Evolutionary conservation across 30 jellyfish, hydroid and myxozoan genomes (phyloP).

Genomic region (Turritopsis dohrnii): DNA sequence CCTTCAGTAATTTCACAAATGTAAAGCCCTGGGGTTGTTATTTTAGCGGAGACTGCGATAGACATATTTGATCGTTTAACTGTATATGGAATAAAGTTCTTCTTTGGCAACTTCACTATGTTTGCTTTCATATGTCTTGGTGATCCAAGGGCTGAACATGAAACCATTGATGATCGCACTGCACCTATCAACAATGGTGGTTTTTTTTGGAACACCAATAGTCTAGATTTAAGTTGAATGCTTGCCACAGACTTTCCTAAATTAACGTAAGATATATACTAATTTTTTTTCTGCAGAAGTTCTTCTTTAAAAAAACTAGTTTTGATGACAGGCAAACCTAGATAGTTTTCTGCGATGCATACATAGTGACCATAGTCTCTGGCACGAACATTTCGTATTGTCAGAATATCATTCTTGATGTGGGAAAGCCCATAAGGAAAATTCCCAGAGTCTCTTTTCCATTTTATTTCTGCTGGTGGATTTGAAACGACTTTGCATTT

Average conservation of each 20-base stretch:
- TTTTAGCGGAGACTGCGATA: no score
- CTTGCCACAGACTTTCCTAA: neutral
- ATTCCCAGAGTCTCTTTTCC: conserved; percentile 23
- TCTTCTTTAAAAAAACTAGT: no score
- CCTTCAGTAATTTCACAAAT: no score
- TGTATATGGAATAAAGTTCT: neutral
- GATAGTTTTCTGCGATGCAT: conserved; percentile 5
- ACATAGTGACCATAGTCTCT: conserved; percentile 18
- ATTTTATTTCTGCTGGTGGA: conserved; percentile 13
- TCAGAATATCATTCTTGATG: neutral
- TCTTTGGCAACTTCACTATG: neutral
- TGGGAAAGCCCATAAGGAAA: neutral
- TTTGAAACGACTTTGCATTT: conserved; percentile 8
- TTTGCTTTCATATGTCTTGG: neutral
- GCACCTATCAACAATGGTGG: neutral
- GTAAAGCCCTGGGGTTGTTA: no score
- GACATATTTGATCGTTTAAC: no score
- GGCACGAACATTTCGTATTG: neutral
- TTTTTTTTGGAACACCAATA: neutral
- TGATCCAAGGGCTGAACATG: conserved; percentile 9
- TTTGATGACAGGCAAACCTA: neutral
- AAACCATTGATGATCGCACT: neutral
- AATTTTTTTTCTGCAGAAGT: no score
- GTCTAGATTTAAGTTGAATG: conserved; percentile 5
- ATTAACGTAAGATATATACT: no score